Base-by-base conservation (phyloP, 2,797 vertebrate species). In the Anguilla obscura region DNA sequence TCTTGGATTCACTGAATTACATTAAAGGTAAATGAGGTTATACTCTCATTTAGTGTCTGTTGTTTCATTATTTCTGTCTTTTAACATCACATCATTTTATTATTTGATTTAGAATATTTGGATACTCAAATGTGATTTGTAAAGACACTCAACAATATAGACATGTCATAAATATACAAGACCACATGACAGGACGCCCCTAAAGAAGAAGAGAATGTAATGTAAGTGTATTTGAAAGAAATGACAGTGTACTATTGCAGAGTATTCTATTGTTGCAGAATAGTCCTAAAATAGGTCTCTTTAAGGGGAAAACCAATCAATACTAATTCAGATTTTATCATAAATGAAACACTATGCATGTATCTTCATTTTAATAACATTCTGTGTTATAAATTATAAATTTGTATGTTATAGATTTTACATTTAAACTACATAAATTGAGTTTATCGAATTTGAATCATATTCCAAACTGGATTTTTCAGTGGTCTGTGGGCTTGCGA, bases 1-100 rank as follows among this genome's bases (percentile, higher is more conserved):
- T 97, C 93, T 91, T 97, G 91, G 97, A 97, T 93, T 97, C 97
- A 27, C 93, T 97, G 88, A 97, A 97, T 93, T 97, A 97, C 91
- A 97, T 97, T 83, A 97, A 97, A 97, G 97, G 97, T 97, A 94
- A 91, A 86, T 8, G 56, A 71, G 52, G 0, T 56, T n/a, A 27
- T 66, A 45, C n/a, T 48, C 3, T 83, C 18, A 50, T 86, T 40
- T 33, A 50, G 60, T 90, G 10, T 60, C 30, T 45, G 27, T 79
- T 87, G 16, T 45, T 10, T 71, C 50, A 0, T 71, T 45, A 80
- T 63, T 63, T 85, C 36, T 24, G 45, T 40, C 9, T 82, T 50
- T 82, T 48, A 82, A 48, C 45, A 40, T 40, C 3, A 21, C 14
- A 12, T n/a, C 27, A 66, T 66, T 66, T 40, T 16, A 40, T 79